Conservation (phyloP, 1,140 invertebrate genomes). For the Musca domestica region DNA sequence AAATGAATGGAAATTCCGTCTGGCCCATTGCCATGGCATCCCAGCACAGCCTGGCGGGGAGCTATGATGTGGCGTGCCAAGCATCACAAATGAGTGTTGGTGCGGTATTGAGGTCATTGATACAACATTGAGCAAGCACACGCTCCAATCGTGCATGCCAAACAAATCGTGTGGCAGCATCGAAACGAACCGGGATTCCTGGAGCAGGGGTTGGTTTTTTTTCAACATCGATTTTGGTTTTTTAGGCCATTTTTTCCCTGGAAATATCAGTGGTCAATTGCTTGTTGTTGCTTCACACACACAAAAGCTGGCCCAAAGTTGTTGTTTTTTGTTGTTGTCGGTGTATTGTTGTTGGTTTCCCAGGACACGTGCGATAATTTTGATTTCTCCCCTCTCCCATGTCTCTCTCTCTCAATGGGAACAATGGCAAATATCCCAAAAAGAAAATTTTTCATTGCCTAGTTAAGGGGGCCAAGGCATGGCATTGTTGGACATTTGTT, state of each 20-base stretch:
- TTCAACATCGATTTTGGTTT: neutral
- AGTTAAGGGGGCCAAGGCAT: conserved; percentile 23
- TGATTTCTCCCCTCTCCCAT: conserved; percentile 34
- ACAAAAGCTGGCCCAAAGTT: conserved; percentile 13
- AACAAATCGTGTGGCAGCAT: neutral
- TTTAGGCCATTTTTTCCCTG: neutral
- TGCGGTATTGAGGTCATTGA: conserved; percentile 17
- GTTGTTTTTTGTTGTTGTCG: neutral
- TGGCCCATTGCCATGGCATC: neutral
- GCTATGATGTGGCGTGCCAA: conserved; percentile 34
- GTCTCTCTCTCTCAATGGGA: conserved; percentile 10
- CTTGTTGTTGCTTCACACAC: conserved; percentile 24
- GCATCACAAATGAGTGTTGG: conserved; percentile 45
- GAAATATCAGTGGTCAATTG: conserved; percentile 27
- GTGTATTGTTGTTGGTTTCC: neutral
- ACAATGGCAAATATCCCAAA: neutral
- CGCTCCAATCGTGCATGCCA: no score
- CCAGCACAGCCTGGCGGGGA: conserved; percentile 30
- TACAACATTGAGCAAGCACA: neutral
- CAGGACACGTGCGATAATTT: conserved; percentile 41
- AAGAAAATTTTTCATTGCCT: conserved; percentile 43
- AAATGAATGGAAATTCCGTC: conserved; percentile 21
- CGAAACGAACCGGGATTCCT: neutral
- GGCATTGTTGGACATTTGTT: neutral
- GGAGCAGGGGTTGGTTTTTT: neutral